Conservation (phyloP, 2,888 invertebrate genomes). For the Hofmannophila pseudospretella region DNA sequence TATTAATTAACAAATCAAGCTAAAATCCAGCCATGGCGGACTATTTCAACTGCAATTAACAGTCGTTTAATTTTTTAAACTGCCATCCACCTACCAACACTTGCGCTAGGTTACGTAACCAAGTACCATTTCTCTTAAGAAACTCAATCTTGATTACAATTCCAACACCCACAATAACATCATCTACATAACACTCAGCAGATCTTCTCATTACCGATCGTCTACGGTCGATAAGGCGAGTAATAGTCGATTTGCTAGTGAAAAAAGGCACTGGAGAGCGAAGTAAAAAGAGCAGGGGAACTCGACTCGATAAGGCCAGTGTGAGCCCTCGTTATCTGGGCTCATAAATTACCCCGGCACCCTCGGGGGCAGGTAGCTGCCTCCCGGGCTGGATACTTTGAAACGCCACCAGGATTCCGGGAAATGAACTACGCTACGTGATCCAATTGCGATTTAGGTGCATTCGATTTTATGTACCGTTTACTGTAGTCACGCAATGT, state of each 20-base stretch:
- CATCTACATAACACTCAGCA: not conserved
- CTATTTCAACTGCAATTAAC: too few species aligned
- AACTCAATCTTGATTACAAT: too few species aligned
- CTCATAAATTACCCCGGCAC: constrained; percentile 73
- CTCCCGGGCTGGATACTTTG: constrained; percentile 46
- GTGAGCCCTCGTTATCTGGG: constrained; percentile 73
- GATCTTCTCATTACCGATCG: constrained; percentile 31
- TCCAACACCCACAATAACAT: too few species aligned
- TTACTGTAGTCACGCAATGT: constrained; percentile 39
- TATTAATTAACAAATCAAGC: too few species aligned
- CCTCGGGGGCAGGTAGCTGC: constrained; percentile 64
- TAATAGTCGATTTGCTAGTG: constrained; percentile 66
- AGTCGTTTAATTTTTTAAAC: too few species aligned
- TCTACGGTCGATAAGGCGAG: constrained; percentile 55
- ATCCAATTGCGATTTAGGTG: constrained; percentile 75
- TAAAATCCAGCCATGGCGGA: too few species aligned
- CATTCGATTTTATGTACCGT: constrained; percentile 55
- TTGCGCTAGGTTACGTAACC: too few species aligned
- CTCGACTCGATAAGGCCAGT: constrained; percentile 72
- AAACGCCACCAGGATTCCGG: constrained; percentile 58
- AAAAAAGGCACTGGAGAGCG: constrained; percentile 62
- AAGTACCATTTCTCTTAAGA: too few species aligned
- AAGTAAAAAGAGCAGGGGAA: constrained; percentile 61
- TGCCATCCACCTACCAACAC: too few species aligned
- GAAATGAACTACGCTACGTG: constrained; percentile 74